Conservation (phyloP, 2,888 invertebrate genomes). For the Calliphora vomitoria region DNA sequence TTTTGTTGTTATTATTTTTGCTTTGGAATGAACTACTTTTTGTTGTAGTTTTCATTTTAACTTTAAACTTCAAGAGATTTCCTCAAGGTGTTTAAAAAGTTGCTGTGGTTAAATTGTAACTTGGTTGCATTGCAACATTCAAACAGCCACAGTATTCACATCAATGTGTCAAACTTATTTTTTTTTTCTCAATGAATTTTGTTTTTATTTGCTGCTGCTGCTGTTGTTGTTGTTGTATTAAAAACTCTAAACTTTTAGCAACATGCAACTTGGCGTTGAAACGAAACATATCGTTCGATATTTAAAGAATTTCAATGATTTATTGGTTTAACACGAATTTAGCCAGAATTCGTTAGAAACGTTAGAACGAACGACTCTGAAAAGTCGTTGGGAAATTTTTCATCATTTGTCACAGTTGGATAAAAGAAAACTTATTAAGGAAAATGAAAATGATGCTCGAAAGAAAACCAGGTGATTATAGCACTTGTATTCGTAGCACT, state of each 20-base stretch:
- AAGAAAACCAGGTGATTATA: conserved; percentile 50
- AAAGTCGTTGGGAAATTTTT: conserved; percentile 61
- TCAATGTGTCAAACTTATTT: conserved; percentile 55
- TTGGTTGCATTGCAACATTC: conserved; percentile 24
- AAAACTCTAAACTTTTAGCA: conserved; percentile 51
- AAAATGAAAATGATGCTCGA: conserved; percentile 47
- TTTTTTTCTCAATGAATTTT: background rate
- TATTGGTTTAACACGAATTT: conserved; percentile 60
- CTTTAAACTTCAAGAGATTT: conserved; percentile 64
- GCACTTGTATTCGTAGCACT: background rate
- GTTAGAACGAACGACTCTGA: background rate
- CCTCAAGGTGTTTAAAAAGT: conserved; percentile 61
- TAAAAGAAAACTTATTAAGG: conserved; percentile 58
- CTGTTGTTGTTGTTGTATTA: background rate
- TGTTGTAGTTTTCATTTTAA: conserved; percentile 36
- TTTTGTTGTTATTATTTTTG: background rate
- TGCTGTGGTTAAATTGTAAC: conserved; percentile 53
- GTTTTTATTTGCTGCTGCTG: background rate
- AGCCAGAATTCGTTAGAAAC: background rate
- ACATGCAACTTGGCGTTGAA: conserved; percentile 38
- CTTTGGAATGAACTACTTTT: background rate
- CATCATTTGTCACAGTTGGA: conserved; percentile 73
- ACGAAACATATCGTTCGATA: conserved; percentile 61
- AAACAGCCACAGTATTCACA: conserved; percentile 15
- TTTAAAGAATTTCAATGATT: conserved; percentile 69